These are phyloP conservation scores for Macrophya alboannulata DNA, from an alignment of 2,888 invertebrate species.

Conservation along the genomic window DNA sequence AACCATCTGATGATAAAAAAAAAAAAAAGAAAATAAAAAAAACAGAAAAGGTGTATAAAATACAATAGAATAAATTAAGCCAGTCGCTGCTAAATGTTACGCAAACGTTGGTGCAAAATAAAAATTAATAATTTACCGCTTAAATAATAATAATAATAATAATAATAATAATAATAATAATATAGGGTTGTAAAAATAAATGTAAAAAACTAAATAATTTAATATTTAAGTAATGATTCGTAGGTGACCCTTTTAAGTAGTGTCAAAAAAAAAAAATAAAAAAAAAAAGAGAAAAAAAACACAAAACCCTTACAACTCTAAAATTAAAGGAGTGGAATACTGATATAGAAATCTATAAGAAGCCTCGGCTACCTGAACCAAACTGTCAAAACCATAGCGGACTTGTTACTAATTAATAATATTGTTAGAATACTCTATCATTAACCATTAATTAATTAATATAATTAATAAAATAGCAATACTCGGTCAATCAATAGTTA, in stretches of 20 bases:
- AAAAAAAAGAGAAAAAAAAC: slow-evolving; percentile 46
- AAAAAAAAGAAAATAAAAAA: slow-evolving; percentile 61
- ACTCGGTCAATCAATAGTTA: slow-evolving; percentile 75
- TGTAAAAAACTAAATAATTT: slow-evolving; percentile 77
- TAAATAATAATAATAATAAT: slow-evolving; percentile 70
- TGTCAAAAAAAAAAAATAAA: slow-evolving; percentile 64
- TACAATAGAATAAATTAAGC: slow-evolving; percentile 75
- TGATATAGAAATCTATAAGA: slow-evolving; percentile 76
- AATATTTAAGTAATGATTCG: slow-evolving; percentile 76
- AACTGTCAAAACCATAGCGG: slow-evolving; percentile 69
- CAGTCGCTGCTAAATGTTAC: slow-evolving; percentile 71
- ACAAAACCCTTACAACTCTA: slow-evolving; percentile 72
- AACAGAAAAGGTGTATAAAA: slow-evolving; percentile 62
- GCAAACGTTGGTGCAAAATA: slow-evolving; percentile 70
- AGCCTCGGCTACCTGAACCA: slow-evolving; percentile 76
- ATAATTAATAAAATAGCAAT: slow-evolving; percentile 77
- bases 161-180: slow-evolving; percentile 58
- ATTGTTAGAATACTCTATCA: slow-evolving; percentile 66
- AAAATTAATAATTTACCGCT: slow-evolving; percentile 72
- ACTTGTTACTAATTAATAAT: slow-evolving; percentile 70
- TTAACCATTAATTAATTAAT: slow-evolving; percentile 64
- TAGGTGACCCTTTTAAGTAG: slow-evolving; percentile 72
- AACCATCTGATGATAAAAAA: slow-evolving; percentile 43
- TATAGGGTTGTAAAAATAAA: slow-evolving; percentile 71
- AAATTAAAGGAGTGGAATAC: slow-evolving; percentile 78